Evolutionary conservation across 2,888 invertebrate genomes (phyloP), one percentile per base, ranked within the genome.

Genomic region (Agrotis segetum): DNA sequence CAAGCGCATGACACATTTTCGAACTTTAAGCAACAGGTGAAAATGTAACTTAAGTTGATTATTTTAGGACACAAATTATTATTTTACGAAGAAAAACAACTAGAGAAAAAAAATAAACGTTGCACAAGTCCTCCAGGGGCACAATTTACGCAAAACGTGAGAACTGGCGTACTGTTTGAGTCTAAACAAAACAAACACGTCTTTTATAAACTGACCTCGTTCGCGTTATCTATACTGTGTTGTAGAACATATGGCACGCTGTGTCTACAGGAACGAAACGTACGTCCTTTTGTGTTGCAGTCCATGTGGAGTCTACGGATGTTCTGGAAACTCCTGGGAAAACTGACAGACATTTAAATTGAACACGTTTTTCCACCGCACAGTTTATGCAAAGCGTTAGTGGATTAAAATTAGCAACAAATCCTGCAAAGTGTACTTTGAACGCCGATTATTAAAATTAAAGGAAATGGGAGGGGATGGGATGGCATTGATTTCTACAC

Each of bases 141-240:
- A 64, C 67, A 13, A 67, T 75, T 68, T 71, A 78, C 85, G 85
- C 83, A 83, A 82, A 87, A 83, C 88, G 90, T 90, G 91, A 87
- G 90, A 90, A 91, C 82, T 77, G 74, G 71, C 70, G 77, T 81
- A 78, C 65, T 75, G 83, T 82, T 79, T 49, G 83, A 77, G 76
- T 82, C 63, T 19, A 83, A 88, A 75, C 83, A 87, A 86, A 90
- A 90, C 86, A 88, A 89, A 88, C 88, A 86, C 78, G 69, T 80
- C 73, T 86, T 82, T 86, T 87, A 85, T 90, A 88, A 86, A 87
- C 87, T 89, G 89, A 89, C 91, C 91, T 90, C 87, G 88, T 88
- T 87, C 69, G 55, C 67, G 71, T 79, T 69, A 78, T 87, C 79
- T 84, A 77, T 77, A 81, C 77, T 74, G 79, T 82, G 81, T 75